These are phyloP conservation scores for Chiroxiphia lanceolata DNA, from an alignment of 2,797 vertebrate genomes.

Conservation along the genomic window DNA sequence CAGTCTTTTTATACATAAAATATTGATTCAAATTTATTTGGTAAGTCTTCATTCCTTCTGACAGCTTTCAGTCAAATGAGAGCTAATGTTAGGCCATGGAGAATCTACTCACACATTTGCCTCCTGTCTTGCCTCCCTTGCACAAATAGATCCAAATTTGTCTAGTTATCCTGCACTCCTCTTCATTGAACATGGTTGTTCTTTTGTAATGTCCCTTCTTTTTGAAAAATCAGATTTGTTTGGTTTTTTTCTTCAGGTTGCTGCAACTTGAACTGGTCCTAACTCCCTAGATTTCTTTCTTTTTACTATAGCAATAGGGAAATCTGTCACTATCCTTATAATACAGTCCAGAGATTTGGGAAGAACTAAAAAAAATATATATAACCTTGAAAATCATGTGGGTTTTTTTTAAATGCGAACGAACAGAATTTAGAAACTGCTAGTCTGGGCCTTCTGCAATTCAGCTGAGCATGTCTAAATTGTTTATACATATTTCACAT, in stretches of 20 bases:
- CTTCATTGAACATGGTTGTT: rapidly evolving
- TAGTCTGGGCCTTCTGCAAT: neutral
- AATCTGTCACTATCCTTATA: neutral
- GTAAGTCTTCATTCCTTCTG: neutral
- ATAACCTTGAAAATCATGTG: neutral
- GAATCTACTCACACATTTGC: neutral
- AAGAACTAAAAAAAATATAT: neutral
- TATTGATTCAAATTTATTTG: neutral
- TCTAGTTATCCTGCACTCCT: neutral
- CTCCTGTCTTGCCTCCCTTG: neutral
- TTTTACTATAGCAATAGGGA: neutral
- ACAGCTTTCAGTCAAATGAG: neutral
- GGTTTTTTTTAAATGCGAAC: neutral
- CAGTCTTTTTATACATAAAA: neutral
- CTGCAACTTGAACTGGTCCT: neutral
- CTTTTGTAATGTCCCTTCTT: neutral
- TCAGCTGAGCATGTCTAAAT: neutral
- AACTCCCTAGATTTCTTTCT: neutral
- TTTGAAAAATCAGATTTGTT: neutral
- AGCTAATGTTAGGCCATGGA: neutral
- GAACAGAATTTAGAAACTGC: neutral
- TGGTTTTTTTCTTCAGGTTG: neutral
- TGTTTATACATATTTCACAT: slow-evolving; percentile 41
- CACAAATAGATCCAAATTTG: neutral
- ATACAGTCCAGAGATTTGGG: neutral